These are phyloP conservation scores for Abscondita cerata DNA, from an alignment of 2,888 invertebrate genomes.

Conservation along the genomic window DNA sequence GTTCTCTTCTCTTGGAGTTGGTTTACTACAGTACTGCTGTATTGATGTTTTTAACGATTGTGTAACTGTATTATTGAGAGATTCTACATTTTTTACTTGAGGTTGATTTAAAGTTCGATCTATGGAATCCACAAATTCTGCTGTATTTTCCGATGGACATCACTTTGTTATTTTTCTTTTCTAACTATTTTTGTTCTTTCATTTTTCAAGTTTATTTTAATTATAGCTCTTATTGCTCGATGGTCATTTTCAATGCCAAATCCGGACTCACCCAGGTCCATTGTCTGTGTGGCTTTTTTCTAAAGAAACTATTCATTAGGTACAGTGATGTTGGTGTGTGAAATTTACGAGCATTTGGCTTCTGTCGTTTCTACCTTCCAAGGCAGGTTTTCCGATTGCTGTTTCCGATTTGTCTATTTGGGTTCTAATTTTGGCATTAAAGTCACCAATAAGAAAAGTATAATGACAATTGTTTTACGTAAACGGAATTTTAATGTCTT, in stretches of 20 bases:
- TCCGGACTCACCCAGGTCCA: not conserved
- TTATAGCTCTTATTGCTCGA: not conserved
- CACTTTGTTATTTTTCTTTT: not conserved
- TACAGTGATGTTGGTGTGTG: not conserved
- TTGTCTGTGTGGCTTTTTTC: not conserved
- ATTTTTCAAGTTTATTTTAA: not conserved
- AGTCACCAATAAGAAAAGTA: not conserved
- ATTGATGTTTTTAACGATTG: not conserved
- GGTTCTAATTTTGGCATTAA: too few species aligned
- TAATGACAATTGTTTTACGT: not conserved
- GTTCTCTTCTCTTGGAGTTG: not conserved
- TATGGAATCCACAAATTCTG: not conserved
- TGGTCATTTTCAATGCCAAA: not conserved
- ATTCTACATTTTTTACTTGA: not conserved
- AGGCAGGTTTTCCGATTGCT: not conserved
- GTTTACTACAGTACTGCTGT: not conserved
- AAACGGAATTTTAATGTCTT: not conserved
- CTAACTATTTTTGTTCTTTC: not conserved
- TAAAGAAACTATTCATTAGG: not conserved
- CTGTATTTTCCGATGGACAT: not conserved
- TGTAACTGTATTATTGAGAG: not conserved
- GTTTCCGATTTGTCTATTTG: not conserved
- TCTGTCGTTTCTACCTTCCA: not conserved
- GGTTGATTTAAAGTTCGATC: not conserved
- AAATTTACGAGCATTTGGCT: not conserved